Conservation (phyloP, 1,140 invertebrate genomes). For the Drosophila ironensis region DNA sequence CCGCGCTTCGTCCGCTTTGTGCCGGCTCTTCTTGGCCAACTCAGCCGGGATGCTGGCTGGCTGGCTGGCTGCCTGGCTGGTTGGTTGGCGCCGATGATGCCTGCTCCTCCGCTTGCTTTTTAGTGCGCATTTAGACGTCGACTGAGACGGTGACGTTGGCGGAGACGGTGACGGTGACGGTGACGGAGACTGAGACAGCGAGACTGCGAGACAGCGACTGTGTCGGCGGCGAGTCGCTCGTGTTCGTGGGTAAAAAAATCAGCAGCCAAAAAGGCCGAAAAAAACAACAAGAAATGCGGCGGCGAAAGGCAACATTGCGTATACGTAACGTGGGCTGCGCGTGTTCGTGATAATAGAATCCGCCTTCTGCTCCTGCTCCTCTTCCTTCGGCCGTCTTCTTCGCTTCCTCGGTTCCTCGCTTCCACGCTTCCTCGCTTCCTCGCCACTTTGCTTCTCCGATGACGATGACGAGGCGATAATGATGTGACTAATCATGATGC, state of each 20-base stretch:
- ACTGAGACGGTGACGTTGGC: slow-evolving; percentile 35
- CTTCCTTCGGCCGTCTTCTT: no score
- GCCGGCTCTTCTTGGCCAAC: slow-evolving; percentile 44
- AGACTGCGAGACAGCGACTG: slow-evolving; percentile 25
- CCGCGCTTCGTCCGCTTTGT: slow-evolving; percentile 39
- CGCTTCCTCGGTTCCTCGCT: no score
- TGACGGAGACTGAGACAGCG: slow-evolving; percentile 9
- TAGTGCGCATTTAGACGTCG: slow-evolving; percentile 77
- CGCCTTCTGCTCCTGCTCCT: slow-evolving; percentile 10
- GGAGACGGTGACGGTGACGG: slow-evolving; percentile 32
- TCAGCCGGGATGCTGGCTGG: background rate
- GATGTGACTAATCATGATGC: slow-evolving; percentile 8
- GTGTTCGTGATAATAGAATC: slow-evolving; percentile 40
- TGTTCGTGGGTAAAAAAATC: slow-evolving; percentile 54
- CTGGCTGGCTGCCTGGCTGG: slow-evolving; percentile 5
- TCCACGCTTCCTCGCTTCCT: no score
- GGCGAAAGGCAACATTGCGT: slow-evolving; percentile 34
- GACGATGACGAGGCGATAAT: slow-evolving; percentile 11
- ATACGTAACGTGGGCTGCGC: slow-evolving; percentile 59
- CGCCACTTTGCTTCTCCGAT: background rate
- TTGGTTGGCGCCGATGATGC: background rate
- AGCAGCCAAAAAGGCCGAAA: background rate
- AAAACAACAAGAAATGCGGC: slow-evolving; percentile 6
- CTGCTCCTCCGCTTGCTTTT: slow-evolving; percentile 43
- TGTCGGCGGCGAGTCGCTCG: slow-evolving; percentile 23